Evolutionary conservation across 2,888 invertebrate genomes (phyloP).

Genomic region (Ophioninae sp.): DNA sequence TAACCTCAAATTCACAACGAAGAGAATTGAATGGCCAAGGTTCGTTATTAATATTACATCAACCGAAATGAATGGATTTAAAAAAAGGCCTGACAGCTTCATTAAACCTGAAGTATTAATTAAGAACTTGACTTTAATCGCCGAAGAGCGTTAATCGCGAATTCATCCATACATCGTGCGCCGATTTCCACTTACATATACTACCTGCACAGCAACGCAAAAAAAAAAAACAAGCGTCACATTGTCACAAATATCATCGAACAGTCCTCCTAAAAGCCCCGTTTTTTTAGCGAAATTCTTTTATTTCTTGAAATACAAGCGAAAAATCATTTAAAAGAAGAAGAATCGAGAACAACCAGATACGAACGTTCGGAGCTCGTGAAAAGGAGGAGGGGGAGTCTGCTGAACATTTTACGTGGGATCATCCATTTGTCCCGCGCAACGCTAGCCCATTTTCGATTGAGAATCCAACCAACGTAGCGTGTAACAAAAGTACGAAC

Average conservation of each 20-base stretch:
- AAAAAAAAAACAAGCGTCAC: neutral
- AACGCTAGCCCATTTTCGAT: constrained; percentile 52
- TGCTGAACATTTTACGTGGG: constrained; percentile 23
- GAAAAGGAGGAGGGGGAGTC: neutral
- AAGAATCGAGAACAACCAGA: constrained; percentile 32
- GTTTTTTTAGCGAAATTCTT: neutral
- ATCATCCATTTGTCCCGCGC: constrained; percentile 26
- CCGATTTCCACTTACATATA: too few relatives aligned
- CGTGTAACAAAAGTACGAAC: constrained; percentile 40
- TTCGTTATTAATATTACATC: too few relatives aligned
- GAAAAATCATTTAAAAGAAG: constrained; percentile 1
- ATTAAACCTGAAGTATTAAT: too few relatives aligned
- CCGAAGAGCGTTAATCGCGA: too few relatives aligned
- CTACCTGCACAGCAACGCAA: too few relatives aligned
- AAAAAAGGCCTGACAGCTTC: too few relatives aligned
- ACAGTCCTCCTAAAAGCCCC: neutral
- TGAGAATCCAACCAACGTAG: constrained; percentile 27
- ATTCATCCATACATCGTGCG: too few relatives aligned
- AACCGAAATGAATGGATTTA: too few relatives aligned
- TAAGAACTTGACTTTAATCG: too few relatives aligned
- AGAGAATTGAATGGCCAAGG: too few relatives aligned
- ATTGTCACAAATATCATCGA: neutral
- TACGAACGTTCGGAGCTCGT: constrained; percentile 11
- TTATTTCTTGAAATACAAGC: neutral
- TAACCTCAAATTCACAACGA: too few relatives aligned